Evolutionary conservation across 2,113 vertebrate genomes (phyloP).

Genomic region (Phalacrocorax aristotelis): DNA sequence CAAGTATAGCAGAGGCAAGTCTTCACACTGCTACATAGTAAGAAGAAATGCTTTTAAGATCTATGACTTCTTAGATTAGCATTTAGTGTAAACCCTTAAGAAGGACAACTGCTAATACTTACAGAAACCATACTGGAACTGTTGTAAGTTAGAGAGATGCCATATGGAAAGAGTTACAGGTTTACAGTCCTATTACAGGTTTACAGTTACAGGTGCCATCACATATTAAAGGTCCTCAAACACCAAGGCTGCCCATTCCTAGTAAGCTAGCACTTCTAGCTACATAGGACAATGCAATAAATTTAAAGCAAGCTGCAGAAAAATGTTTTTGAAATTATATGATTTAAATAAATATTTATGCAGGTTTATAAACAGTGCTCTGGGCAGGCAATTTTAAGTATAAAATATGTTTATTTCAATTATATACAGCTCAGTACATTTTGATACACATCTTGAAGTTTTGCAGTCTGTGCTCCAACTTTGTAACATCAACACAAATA

Average conservation of each 20-base stretch:
- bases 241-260: background rate
- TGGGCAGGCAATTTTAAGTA: conserved; percentile 45
- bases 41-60: background rate
- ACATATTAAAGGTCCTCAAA: background rate
- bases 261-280: background rate
- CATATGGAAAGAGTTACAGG: background rate
- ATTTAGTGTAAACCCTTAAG: background rate
- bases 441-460: background rate
- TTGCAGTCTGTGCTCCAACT: background rate
- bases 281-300: background rate
- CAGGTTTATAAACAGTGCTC: conserved; percentile 47
- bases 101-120: background rate
- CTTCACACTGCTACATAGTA: background rate
- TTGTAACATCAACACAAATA: conserved; percentile 44
- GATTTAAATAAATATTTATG: background rate
- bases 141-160: background rate
- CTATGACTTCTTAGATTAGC: background rate
- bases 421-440: conserved; percentile 51
- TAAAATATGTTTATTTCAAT: conserved; percentile 76
- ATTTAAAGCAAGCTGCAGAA: background rate
- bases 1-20: background rate
- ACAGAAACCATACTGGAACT: background rate
- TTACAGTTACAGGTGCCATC: background rate
- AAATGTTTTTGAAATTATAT: background rate
- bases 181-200: background rate